Evolutionary conservation across 1,140 invertebrate species (phyloP).

Genomic region (Trissolcus basalis): DNA sequence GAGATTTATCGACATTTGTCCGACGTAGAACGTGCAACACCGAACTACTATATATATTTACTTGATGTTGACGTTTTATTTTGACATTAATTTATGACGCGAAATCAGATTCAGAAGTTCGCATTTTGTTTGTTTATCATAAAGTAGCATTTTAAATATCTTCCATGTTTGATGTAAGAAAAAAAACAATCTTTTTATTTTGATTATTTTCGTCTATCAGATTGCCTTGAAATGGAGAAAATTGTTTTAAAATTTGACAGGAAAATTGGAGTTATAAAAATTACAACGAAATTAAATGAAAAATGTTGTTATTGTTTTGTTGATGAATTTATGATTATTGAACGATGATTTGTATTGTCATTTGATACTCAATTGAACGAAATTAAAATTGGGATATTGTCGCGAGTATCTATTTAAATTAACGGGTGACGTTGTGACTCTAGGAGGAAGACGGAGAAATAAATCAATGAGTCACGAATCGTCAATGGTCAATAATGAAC

Average conservation of each 20-base stretch:
- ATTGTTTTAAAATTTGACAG: too few species aligned
- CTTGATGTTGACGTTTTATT: slow-evolving; percentile 36
- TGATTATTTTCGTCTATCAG: too few species aligned
- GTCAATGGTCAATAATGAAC: slow-evolving; percentile 16
- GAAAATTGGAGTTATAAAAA: too few species aligned
- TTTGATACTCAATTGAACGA: slow-evolving; percentile 1
- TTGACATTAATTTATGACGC: slow-evolving; percentile 48
- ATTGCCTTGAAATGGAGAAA: too few species aligned
- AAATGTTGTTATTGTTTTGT: too few species aligned
- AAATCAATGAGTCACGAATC: slow-evolving; percentile 41
- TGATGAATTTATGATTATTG: too few species aligned
- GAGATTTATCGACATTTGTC: slow-evolving; percentile 41
- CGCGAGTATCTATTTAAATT: too few species aligned
- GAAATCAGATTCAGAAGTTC: slow-evolving; percentile 9
- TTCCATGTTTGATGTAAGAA: too few species aligned
- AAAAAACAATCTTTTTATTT: not conserved
- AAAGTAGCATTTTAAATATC: slow-evolving; percentile 15
- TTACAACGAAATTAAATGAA: too few species aligned
- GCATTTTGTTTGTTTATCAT: not conserved
- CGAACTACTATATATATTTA: slow-evolving; percentile 23
- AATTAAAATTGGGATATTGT: not conserved
- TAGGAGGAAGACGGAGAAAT: slow-evolving; percentile 17
- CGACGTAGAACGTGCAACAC: slow-evolving; percentile 45
- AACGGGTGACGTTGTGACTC: too few species aligned
- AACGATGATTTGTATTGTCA: too few species aligned